These are phyloP conservation scores for Zaprionus tsacasi DNA, from an alignment of 1,140 invertebrate genomes.

Conservation along the genomic window DNA sequence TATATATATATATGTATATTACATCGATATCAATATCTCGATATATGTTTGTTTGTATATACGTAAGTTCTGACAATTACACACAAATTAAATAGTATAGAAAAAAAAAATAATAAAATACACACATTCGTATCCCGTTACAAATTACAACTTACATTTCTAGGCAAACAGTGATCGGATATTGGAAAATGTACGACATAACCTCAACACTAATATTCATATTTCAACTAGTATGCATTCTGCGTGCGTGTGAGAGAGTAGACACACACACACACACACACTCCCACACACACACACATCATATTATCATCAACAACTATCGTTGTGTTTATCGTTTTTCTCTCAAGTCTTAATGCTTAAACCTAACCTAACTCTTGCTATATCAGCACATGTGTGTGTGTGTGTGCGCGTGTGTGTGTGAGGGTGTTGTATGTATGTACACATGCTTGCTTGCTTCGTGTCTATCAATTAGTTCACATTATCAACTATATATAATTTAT, in stretches of 20 bases:
- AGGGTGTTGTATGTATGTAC: slow-evolving; percentile 15
- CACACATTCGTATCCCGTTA: slow-evolving; percentile 22
- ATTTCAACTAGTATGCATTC: slow-evolving; percentile 44
- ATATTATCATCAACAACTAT: no score
- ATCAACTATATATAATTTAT: slow-evolving; percentile 66
- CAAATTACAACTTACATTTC: slow-evolving; percentile 53
- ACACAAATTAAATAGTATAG: slow-evolving; percentile 20
- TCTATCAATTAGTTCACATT: slow-evolving; percentile 74
- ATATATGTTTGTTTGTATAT: slow-evolving; percentile 11
- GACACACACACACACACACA: slow-evolving; percentile 16
- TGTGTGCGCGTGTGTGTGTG: slow-evolving; percentile 8
- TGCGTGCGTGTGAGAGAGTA: slow-evolving; percentile 16
- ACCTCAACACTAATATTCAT: slow-evolving; percentile 66
- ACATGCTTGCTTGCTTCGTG: slow-evolving; percentile 43
- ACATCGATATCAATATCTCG: slow-evolving; percentile 24
- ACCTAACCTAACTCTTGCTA: slow-evolving; percentile 37
- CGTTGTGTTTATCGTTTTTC: slow-evolving; percentile 9
- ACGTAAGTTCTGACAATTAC: slow-evolving; percentile 22
- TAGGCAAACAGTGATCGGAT: slow-evolving; percentile 72
- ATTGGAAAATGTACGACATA: slow-evolving; percentile 75
- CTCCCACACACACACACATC: neutral
- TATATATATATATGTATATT: slow-evolving; percentile 5
- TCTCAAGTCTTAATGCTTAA: slow-evolving; percentile 43
- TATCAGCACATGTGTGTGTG: slow-evolving; percentile 11
- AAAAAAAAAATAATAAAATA: slow-evolving; percentile 16